Base-by-base conservation (phyloP, 2,113 vertebrate species). In the Pontoporia blainvillei region DNA sequence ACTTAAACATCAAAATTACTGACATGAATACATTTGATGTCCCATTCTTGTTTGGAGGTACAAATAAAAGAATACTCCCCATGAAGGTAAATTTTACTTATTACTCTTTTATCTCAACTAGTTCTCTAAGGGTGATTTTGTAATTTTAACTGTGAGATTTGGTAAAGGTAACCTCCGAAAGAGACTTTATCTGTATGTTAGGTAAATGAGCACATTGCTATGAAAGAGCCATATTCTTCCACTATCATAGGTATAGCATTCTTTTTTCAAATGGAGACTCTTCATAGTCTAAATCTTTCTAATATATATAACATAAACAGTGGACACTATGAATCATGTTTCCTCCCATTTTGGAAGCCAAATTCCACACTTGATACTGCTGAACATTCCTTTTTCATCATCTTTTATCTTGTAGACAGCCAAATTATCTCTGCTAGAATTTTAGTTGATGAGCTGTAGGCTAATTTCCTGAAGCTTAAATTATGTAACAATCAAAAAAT, bases 321-420 rank as follows among this genome's bases (percentile, higher is more conserved):
- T 85, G 59, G 64, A 69, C 25, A 89, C 14, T 72, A 18, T 89
- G 72, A 87, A 83, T 84, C 62, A 66, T 9, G 2, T 92, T 95
- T 94, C 57, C 6, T 86, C 41, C 27, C 59, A 82, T 54, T 86
- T 91, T 88, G 64, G 52, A 96, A 86, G 95, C 95, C 66, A 90
- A 95, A 49, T 85, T 89, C 39, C 57, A 94, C 49, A 81, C 86
- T 78, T 62, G 72, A 76, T 75, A 75, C 54, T 93, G 44, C 15
- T 64, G 11, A 96, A 69, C 18, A 69, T 95, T 90, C 52, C 67
- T 90, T 96, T 97, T 88, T 91, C 73, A 96, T 97, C 75, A 95
- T 94, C 54, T 93, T 97, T 95, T 97, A 94, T 95, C 79, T 90
- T 79, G 71, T 46, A 86, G 66, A 67, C 8, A 9, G 75, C 15